phyloP scores from a whole-genome alignment of 2,888 invertebrate genomes.

The Sminthurinus aureus region DNA sequence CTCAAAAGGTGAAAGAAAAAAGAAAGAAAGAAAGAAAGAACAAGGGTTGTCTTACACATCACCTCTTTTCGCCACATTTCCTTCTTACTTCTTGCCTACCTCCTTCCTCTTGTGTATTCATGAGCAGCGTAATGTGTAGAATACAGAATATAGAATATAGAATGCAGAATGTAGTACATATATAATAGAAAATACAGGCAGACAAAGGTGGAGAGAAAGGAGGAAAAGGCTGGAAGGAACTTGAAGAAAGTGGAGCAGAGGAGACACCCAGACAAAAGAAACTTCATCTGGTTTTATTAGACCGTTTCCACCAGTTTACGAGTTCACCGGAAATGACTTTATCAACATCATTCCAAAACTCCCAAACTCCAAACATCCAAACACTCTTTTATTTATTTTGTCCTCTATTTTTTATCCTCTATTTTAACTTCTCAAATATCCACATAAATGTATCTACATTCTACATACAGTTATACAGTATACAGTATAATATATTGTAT shows the following conservation, averaged over 20 bases:
- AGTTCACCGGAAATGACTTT: conserved; percentile 25
- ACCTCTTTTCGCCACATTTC: not conserved
- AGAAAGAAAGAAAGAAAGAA: not conserved
- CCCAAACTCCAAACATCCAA: not conserved
- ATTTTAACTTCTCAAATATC: not conserved
- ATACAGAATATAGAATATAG: not conserved
- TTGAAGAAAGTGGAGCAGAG: not conserved
- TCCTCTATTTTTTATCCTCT: not conserved
- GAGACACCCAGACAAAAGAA: conserved; percentile 8
- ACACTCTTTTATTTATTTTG: conserved; percentile 4
- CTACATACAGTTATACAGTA: no score
- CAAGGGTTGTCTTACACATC: not conserved
- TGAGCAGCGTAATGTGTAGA: not conserved
- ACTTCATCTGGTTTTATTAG: conserved; percentile 38
- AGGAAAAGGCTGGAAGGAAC: conserved; percentile 9
- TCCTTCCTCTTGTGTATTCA: not conserved
- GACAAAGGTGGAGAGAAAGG: not conserved
- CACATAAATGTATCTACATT: no score
- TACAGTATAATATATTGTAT: no score
- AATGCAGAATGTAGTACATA: not conserved
- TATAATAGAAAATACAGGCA: not conserved
- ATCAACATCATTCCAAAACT: conserved; percentile 25
- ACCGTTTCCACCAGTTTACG: conserved; percentile 31
- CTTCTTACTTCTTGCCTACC: not conserved
- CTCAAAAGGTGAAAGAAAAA: no score